These are phyloP conservation scores for Heliocidaris erythrogramma DNA, from an alignment of 35 echinoderm and acorn worm genomes.

Conservation along the genomic window DNA sequence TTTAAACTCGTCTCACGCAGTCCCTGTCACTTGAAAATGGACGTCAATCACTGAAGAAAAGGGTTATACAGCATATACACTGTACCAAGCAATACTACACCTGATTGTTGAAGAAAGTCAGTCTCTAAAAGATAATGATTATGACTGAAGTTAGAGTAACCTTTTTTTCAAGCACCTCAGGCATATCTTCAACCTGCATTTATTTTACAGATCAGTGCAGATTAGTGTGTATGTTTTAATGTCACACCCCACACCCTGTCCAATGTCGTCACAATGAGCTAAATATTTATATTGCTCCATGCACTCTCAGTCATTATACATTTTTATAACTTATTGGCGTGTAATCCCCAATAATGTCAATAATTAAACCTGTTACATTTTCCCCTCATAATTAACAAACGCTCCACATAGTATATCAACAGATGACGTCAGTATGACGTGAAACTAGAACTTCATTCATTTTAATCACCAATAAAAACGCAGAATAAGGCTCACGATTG, in stretches of 20 bases:
- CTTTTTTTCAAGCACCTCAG: too few species aligned
- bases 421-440: not conserved
- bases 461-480: not conserved
- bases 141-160: too few species aligned
- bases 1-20: too few species aligned
- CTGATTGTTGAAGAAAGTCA: too few species aligned
- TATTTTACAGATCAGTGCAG: too few species aligned
- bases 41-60: too few species aligned
- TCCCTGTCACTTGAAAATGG: too few species aligned
- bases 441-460: not conserved
- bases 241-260: not conserved
- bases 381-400: not conserved
- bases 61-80: too few species aligned
- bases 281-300: not conserved
- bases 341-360: not conserved
- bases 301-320: not conserved
- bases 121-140: too few species aligned
- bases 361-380: slow-evolving; percentile 9
- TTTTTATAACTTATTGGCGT: not conserved
- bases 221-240: not conserved
- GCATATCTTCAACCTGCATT: too few species aligned
- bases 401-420: not conserved
- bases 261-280: not conserved
- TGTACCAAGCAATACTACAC: too few species aligned
- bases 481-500: not conserved